A percentile compares a stretch with the other conserved stretches of the same genome.
Evolutionary conservation across 2,888 invertebrate genomes (phyloP).

Genomic region (Lasioglossum malachurum): DNA sequence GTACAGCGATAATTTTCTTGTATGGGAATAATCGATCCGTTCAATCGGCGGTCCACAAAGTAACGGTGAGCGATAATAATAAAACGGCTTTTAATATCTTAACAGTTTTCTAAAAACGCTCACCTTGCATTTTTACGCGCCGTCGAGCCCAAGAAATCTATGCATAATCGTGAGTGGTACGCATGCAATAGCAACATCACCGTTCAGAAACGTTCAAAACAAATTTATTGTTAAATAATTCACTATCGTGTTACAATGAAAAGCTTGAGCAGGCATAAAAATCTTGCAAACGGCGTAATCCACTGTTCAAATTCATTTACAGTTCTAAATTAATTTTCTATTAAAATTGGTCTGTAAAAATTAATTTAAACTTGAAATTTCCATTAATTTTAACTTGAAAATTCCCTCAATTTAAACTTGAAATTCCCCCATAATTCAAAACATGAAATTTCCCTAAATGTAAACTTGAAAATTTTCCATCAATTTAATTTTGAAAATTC

Average conservation of each 20-base stretch:
- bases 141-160: slow-evolving; percentile 38
- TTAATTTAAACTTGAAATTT: too few species aligned
- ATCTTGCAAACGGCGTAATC: neutral
- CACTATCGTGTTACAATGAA: neutral
- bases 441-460: too few species aligned
- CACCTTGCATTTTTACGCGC: slow-evolving; percentile 34
- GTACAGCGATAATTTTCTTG: slow-evolving; percentile 31
- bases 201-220: slow-evolving; percentile 9
- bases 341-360: too few species aligned
- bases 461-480: too few species aligned
- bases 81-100: slow-evolving; percentile 60
- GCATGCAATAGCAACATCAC: slow-evolving; percentile 24
- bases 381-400: too few species aligned
- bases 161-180: slow-evolving; percentile 23
- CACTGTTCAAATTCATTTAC: neutral
- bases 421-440: too few species aligned
- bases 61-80: slow-evolving; percentile 52
- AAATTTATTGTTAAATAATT: neutral
- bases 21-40: slow-evolving; percentile 52
- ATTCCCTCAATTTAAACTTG: too few species aligned
- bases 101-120: slow-evolving; percentile 55
- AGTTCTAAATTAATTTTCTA: too few species aligned
- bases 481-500: too few species aligned
- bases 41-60: slow-evolving; percentile 55
- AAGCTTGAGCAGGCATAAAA: neutral